These are phyloP conservation scores for Sternotherus odoratus DNA, from an alignment of 2,797 vertebrate genomes.

Conservation along the genomic window DNA sequence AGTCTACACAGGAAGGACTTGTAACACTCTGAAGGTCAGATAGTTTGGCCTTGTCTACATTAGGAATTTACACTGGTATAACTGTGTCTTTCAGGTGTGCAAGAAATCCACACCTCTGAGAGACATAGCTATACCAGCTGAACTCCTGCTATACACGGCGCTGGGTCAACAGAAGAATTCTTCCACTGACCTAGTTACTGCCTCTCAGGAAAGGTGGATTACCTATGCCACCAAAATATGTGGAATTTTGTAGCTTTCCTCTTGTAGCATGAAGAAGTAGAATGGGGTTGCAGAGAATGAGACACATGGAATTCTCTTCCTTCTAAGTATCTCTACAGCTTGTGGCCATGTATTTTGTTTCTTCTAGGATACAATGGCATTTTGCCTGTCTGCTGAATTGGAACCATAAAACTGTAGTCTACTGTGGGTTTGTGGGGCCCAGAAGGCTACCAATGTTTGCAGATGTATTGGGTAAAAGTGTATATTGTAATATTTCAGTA, in stretches of 20 bases:
- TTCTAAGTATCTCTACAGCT: neutral
- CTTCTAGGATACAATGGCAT: neutral
- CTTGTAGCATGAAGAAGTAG: neutral
- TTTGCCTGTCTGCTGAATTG: neutral
- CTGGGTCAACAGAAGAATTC: neutral
- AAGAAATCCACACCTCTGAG: neutral
- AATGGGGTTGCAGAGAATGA: neutral
- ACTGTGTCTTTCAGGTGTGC: neutral
- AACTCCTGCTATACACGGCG: neutral
- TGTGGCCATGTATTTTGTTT: rapidly evolving
- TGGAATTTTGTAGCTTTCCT: neutral
- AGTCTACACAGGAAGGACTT: neutral
- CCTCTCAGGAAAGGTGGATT: neutral
- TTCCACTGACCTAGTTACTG: neutral
- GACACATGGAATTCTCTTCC: neutral
- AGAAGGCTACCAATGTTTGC: neutral
- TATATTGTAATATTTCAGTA: neutral
- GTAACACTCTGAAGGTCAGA: neutral
- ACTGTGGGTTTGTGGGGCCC: neutral
- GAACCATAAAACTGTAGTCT: neutral
- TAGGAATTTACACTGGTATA: neutral
- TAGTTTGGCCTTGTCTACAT: neutral
- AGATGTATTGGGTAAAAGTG: neutral
- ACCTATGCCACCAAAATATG: neutral
- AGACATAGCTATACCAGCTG: neutral